Evolutionary conservation across 1,140 invertebrate genomes (phyloP), one percentile per base, ranked within the genome.

Genomic region (Ectropis grisescens): DNA sequence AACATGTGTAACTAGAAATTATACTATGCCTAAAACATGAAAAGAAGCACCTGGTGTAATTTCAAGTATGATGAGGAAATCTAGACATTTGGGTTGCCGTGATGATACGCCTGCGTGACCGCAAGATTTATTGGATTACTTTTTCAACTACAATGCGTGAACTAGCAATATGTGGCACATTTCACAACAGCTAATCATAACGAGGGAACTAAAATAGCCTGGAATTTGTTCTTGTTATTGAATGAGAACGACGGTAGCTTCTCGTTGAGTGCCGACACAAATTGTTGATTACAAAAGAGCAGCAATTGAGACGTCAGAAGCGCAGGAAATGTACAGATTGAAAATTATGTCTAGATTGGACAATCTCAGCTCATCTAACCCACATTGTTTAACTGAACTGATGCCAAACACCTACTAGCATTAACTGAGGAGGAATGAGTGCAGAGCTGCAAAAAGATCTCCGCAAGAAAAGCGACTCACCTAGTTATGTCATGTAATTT

Each of bases 281-380:
- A 72, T 76, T 70, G 71, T 56, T 72, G 66, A 76, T 75, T 76
- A 76, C 68, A 78, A 76, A 76, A 78, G 72, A 80, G 68, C 60
- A 66, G 56, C 72, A 72, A 75, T 80, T 75, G 70, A 75, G 66
- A 67, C 58, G 75, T 74, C 59, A 62, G 57, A 49, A 54, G 23
- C 48, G 54, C 69, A 76, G 75, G 64, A 72, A 71, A 58, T 46
- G 50, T 11, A 40, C 51, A 59, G 58, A 75, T 75, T 75, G 70
- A 75, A 64, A 75, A 64, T 75, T 75, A 70, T 75, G 60, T 69
- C 52, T 67, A 35, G 40, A 35, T 30, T 33, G 47, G 30, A 35
- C 40, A 46, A 37, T 37, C 37, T 29, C 27, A 43, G 32, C 36
- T 43, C 35, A 33, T 29, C 26, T 33, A 13, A 25, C 26, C 24